phyloP scores from a whole-genome alignment of 2,113 vertebrate genomes.

The Anguilla japonica region DNA sequence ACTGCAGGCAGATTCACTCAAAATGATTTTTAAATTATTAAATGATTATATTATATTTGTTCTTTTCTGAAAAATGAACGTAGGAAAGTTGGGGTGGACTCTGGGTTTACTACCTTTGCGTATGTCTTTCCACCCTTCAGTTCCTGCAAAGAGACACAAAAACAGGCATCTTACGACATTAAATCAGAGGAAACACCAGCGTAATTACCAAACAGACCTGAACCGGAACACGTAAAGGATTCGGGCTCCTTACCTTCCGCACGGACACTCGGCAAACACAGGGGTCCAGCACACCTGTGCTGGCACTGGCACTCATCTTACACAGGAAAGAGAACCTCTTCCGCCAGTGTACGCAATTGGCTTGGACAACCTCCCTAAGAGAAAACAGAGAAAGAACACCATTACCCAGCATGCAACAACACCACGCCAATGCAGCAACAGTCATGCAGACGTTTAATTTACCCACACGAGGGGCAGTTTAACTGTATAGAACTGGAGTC shows the following conservation, averaged over 20 bases:
- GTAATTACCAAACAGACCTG: not conserved
- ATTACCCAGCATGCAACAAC: constrained; percentile 8
- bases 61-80: not conserved
- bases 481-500: not conserved
- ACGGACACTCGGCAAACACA: constrained; percentile 93
- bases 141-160: constrained; percentile 72
- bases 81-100: not conserved
- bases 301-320: constrained; percentile 92
- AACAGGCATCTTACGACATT: not conserved
- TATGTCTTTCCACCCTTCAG: constrained; percentile 94
- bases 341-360: constrained; percentile 92
- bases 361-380: constrained; percentile 87
- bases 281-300: constrained; percentile 88
- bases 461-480: not conserved
- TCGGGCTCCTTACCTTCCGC: constrained; percentile 76
- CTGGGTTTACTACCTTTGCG: constrained; percentile 84
- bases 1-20: constrained; percentile 45
- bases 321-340: constrained; percentile 90
- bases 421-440: not conserved
- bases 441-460: not conserved
- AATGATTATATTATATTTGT: not conserved
- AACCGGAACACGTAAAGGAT: not conserved
- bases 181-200: not conserved
- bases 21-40: not conserved
- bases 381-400: not conserved